Conservation (phyloP, 2,888 invertebrate species). For the Luperina nickerlii region DNA sequence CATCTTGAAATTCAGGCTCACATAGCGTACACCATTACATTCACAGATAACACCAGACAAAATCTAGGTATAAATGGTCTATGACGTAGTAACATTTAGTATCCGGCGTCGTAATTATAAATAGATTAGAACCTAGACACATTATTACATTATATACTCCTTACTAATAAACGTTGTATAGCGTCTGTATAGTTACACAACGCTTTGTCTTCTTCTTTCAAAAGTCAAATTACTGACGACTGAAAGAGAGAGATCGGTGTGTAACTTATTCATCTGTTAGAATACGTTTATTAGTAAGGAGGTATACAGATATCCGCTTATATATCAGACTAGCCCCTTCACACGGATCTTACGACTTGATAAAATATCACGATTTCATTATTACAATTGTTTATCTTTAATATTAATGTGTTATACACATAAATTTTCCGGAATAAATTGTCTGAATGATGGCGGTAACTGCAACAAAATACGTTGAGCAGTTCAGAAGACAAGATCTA, state of each 20-base stretch:
- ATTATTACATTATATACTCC: too few relatives aligned
- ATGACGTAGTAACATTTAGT: not conserved
- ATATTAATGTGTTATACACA: not conserved
- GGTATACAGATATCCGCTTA: not conserved
- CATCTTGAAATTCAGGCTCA: not conserved
- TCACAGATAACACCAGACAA: not conserved
- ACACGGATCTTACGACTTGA: not conserved
- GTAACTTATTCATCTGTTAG: too few relatives aligned
- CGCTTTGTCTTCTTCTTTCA: too few relatives aligned
- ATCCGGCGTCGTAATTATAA: too few relatives aligned
- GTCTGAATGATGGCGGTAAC: not conserved
- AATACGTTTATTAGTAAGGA: too few relatives aligned
- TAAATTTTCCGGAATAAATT: not conserved
- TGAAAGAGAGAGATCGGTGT: too few relatives aligned
- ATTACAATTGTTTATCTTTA: not conserved
- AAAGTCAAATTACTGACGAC: too few relatives aligned
- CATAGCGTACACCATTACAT: not conserved
- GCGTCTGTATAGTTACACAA: too few relatives aligned
- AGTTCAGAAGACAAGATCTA: not conserved
- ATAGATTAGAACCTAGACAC: not conserved
- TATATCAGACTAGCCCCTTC: not conserved
- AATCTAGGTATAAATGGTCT: not conserved
- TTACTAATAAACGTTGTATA: too few relatives aligned
- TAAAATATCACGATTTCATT: not conserved
- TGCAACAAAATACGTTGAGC: not conserved